Percentiles rank a stretch among this genome's conserved stretches.
These are phyloP conservation scores for Sphaerophoria taeniata DNA, from an alignment of 2,888 invertebrate genomes.

Conservation along the genomic window DNA sequence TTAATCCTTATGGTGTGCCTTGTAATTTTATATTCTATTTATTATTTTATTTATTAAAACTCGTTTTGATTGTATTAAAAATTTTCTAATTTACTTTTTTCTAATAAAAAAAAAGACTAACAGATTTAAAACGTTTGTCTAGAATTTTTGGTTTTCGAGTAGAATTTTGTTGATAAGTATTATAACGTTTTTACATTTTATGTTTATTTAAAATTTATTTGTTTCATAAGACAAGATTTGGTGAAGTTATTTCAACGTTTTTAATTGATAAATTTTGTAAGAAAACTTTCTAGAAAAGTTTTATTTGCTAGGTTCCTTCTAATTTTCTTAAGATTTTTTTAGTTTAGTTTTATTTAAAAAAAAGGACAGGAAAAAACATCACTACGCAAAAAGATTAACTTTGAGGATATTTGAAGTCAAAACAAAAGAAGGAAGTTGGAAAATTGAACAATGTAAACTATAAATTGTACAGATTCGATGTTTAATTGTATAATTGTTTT, in stretches of 20 bases:
- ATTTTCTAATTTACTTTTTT: constrained; percentile 49
- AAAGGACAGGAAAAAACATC: constrained; percentile 10
- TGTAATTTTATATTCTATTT: constrained; percentile 33
- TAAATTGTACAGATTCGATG: constrained; percentile 70
- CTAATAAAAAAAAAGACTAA: constrained; percentile 24
- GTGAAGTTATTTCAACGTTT: constrained; percentile 60
- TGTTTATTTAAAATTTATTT: constrained; percentile 39
- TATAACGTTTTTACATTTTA: constrained; percentile 35
- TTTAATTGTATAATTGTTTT: constrained; percentile 48
- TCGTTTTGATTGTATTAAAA: constrained; percentile 72
- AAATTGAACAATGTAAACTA: constrained; percentile 63
- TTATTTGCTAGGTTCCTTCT: constrained; percentile 43
- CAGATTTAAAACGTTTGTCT: constrained; percentile 37
- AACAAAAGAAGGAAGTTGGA: constrained; percentile 75
- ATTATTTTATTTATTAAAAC: constrained; percentile 56
- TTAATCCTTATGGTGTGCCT: constrained; percentile 18
- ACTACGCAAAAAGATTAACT: constrained; percentile 31
- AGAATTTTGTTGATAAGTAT: constrained; percentile 28
- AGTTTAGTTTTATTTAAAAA: constrained; percentile 3
- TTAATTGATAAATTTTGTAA: constrained; percentile 43
- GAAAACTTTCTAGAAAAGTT: constrained; percentile 48
- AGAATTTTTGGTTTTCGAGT: constrained; percentile 50
- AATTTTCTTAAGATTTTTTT: constrained; percentile 33
- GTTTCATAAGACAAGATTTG: constrained; percentile 53
- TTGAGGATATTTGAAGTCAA: constrained; percentile 44